These are phyloP conservation scores for Bombus picipes DNA, from an alignment of 1,140 invertebrate genomes.

Conservation along the genomic window DNA sequence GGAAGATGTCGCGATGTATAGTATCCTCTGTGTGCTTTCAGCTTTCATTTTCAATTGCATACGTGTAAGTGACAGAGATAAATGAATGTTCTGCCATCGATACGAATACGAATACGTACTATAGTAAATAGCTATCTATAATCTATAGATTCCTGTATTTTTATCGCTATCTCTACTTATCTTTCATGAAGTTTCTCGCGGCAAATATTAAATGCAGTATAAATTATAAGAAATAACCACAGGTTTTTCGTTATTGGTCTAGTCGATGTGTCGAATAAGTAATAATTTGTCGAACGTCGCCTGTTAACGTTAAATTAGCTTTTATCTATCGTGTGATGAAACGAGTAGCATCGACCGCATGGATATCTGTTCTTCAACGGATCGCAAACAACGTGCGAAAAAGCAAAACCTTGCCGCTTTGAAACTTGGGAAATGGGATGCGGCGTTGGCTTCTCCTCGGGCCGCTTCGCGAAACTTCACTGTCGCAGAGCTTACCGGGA, in stretches of 20 bases:
- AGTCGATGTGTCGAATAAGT: neutral
- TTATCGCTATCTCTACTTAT: neutral
- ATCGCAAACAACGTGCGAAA: neutral
- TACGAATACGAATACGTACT: neutral
- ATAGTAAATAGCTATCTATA: neutral
- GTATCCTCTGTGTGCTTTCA: neutral
- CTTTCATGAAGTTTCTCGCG: too few relatives aligned
- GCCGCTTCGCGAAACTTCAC: conserved; percentile 24
- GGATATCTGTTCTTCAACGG: neutral
- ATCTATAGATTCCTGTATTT: neutral
- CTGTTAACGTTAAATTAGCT: conserved; percentile 9
- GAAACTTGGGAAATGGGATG: conserved; percentile 33
- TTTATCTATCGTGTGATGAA: neutral
- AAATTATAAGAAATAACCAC: too few relatives aligned
- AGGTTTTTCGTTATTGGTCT: too few relatives aligned
- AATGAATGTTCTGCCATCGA: neutral
- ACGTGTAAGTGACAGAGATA: neutral
- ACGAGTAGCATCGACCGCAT: neutral
- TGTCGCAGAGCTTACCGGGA: conserved; percentile 29
- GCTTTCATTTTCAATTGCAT: neutral
- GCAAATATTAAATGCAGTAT: too few relatives aligned
- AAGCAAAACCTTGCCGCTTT: neutral
- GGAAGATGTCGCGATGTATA: conserved; percentile 2
- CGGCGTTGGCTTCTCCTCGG: conserved; percentile 22
- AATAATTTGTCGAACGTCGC: neutral